Percentiles rank a stretch among this genome's conserved stretches.
phyloP scores from a whole-genome alignment of 2,888 invertebrate genomes.

The Pammene aurita region DNA sequence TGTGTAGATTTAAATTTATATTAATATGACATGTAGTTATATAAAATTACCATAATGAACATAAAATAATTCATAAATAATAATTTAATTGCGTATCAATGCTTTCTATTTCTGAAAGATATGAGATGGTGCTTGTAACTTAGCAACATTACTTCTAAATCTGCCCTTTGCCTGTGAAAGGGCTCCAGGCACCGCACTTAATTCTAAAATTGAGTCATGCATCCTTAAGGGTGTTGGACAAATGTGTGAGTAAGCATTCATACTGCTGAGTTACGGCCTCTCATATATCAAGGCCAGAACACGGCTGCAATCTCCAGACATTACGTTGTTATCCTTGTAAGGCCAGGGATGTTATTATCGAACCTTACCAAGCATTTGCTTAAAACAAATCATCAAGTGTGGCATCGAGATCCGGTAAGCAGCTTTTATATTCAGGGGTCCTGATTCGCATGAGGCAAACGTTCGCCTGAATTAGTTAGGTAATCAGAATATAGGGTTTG shows the following conservation, averaged over 20 bases:
- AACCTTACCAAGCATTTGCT: background rate
- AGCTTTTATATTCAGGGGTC: background rate
- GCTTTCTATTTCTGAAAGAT: too few relatives aligned
- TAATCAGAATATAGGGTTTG: background rate
- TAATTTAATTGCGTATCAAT: too few relatives aligned
- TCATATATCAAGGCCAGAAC: conserved; percentile 49
- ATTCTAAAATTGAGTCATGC: conserved; percentile 27
- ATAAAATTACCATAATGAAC: too few relatives aligned
- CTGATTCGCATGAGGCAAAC: background rate
- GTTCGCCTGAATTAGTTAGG: background rate
- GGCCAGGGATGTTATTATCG: conserved; percentile 47
- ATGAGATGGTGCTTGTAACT: too few relatives aligned
- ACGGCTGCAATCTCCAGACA: conserved; percentile 59
- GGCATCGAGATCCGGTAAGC: background rate
- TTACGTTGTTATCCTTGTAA: conserved; percentile 64
- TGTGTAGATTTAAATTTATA: too few relatives aligned
- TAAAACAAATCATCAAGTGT: background rate
- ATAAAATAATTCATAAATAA: too few relatives aligned
- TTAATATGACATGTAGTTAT: too few relatives aligned
- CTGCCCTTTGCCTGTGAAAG: background rate
- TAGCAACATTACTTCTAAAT: conserved; percentile 8
- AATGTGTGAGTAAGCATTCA: conserved; percentile 40
- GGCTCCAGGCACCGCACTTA: conserved; percentile 17
- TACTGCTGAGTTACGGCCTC: conserved; percentile 33
- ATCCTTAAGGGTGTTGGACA: conserved; percentile 28